phyloP scores from a whole-genome alignment of 2,888 invertebrate genomes.

The Chaitophorus viminalis region DNA sequence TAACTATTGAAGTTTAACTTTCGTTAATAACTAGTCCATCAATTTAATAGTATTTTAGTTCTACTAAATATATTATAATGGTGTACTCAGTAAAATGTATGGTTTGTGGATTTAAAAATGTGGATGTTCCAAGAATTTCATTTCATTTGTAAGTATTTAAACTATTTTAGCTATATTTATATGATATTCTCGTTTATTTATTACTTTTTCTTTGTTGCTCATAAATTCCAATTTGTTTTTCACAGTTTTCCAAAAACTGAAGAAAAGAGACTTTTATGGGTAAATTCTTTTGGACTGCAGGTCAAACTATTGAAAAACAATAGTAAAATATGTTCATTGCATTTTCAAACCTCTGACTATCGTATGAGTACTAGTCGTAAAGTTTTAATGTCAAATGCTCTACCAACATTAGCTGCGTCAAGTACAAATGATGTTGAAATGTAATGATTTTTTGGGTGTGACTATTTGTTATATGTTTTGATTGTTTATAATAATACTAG shows the following conservation, averaged over 20 bases:
- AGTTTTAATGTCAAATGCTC: constrained; percentile 19
- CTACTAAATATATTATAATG: constrained; percentile 23
- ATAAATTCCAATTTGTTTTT: constrained; percentile 28
- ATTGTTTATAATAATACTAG: constrained; percentile 13
- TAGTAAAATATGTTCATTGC: constrained; percentile 22
- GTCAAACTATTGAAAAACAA: neutral
- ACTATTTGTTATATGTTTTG: neutral
- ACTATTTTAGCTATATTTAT: neutral
- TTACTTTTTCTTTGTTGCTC: constrained; percentile 3
- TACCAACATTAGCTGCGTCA: constrained; percentile 19
- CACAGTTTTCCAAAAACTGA: constrained; percentile 24
- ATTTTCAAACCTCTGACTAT: constrained; percentile 38
- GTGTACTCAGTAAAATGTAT: neutral
- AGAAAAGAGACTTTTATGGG: neutral
- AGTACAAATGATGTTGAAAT: constrained; percentile 18
- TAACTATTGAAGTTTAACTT: constrained; percentile 9
- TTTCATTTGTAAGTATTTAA: constrained; percentile 30
- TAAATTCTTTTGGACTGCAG: neutral
- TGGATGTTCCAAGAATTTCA: constrained; percentile 21
- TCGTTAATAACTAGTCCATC: constrained; percentile 14
- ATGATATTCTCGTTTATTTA: constrained; percentile 8
- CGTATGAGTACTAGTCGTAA: constrained; percentile 17
- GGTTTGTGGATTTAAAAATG: constrained; percentile 21
- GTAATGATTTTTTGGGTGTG: constrained; percentile 23
- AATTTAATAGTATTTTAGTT: constrained; percentile 20